Evolutionary conservation across 2,797 vertebrate genomes (phyloP).

Genomic region (Melanotaenia parkinsoni): DNA sequence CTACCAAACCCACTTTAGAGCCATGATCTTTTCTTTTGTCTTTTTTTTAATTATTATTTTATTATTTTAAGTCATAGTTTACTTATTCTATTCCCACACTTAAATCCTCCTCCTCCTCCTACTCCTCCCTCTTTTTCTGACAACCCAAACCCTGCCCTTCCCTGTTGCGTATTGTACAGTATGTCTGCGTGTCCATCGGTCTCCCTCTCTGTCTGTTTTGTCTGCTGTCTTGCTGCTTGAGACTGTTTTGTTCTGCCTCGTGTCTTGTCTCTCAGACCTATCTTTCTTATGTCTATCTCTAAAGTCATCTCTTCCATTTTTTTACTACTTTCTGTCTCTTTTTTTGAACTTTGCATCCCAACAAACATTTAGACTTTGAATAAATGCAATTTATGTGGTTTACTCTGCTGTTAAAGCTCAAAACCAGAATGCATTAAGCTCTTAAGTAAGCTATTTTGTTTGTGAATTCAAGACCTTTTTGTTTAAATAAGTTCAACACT

Average conservation of each 20-base stretch:
- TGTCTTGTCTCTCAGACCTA: conserved; percentile 72
- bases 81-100: conserved; percentile 75
- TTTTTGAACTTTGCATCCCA: conserved; percentile 72
- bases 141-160: conserved; percentile 47
- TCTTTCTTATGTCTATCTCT: conserved; percentile 72
- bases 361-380: conserved; percentile 63
- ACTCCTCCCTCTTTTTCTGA: conserved; percentile 56
- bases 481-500: conserved; percentile 5
- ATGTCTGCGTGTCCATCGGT: conserved; percentile 84
- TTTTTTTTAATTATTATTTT: conserved; percentile 51
- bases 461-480: background rate
- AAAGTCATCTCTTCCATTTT: conserved; percentile 71
- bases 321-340: conserved; percentile 61
- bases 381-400: conserved; percentile 10
- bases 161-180: conserved; percentile 82
- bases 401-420: background rate
- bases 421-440: background rate
- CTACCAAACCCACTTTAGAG: conserved; percentile 77
- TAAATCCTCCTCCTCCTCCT: conserved; percentile 60
- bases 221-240: conserved; percentile 78
- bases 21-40: conserved; percentile 63
- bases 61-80: conserved; percentile 70
- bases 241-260: conserved; percentile 67
- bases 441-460: background rate
- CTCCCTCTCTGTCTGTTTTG: conserved; percentile 82